phyloP scores from a whole-genome alignment of 2,888 invertebrate genomes.

The Lasioglossum figueresi region DNA sequence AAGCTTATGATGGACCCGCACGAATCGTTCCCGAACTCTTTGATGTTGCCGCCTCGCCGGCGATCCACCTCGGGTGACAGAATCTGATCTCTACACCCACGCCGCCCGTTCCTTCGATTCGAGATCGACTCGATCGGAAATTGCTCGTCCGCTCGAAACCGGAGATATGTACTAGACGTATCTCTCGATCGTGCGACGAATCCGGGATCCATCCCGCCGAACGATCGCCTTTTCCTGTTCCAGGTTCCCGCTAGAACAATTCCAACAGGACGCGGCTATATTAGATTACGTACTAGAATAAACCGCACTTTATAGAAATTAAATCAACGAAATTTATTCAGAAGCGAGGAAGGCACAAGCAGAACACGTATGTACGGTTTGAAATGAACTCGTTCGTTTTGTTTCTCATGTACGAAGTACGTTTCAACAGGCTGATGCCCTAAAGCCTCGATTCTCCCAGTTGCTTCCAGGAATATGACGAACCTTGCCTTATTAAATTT shows the following conservation, averaged over 20 bases:
- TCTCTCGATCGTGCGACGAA: conserved; percentile 46
- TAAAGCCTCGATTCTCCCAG: not conserved
- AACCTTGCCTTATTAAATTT: conserved; percentile 8
- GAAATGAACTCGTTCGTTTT: no score
- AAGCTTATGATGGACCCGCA: conserved; percentile 81
- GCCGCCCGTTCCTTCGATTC: conserved; percentile 14
- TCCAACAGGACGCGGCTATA: no score
- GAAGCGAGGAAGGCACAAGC: no score
- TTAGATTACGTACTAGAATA: no score
- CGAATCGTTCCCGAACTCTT: conserved; percentile 78
- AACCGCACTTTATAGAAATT: no score
- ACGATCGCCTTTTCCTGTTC: conserved; percentile 56
- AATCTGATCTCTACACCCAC: conserved; percentile 46
- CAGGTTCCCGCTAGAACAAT: not conserved
- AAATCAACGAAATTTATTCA: no score
- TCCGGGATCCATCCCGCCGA: not conserved
- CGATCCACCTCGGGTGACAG: conserved; percentile 74
- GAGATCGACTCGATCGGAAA: not conserved
- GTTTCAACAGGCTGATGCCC: not conserved
- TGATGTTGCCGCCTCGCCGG: conserved; percentile 80
- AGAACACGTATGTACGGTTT: no score
- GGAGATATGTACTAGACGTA: conserved; percentile 36
- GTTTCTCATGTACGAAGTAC: no score
- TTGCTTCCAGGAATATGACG: not conserved
- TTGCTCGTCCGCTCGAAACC: conserved; percentile 10